These are phyloP conservation scores for Papio anubis DNA, from an alignment of 2,113 vertebrate species.

Conservation along the genomic window DNA sequence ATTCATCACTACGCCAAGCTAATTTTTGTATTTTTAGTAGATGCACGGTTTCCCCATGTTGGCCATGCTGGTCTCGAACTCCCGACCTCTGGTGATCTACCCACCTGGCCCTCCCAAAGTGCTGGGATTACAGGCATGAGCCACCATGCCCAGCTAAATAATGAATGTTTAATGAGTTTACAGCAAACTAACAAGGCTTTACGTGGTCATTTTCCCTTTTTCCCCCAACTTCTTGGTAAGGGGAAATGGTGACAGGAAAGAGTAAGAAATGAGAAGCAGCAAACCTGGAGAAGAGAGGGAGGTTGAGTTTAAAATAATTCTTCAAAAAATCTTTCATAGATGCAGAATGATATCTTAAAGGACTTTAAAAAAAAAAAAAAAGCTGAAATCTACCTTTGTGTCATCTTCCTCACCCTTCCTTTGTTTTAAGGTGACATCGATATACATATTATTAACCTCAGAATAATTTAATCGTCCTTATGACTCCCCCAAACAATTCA, in stretches of 20 bases:
- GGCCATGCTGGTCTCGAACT: no score
- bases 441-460: not conserved
- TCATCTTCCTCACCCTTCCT: not conserved
- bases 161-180: not conserved
- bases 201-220: no score
- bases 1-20: no score
- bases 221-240: not conserved
- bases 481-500: not conserved
- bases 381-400: not conserved
- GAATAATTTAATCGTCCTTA: not conserved
- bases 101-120: no score
- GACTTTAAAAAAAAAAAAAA: not conserved
- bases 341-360: not conserved
- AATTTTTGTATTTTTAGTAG: no score
- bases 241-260: not conserved
- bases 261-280: not conserved
- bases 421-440: not conserved
- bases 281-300: not conserved
- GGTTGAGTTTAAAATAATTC: not conserved
- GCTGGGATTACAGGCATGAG: no score
- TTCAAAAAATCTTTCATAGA: not conserved
- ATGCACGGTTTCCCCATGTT: no score
- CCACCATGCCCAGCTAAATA: no score
- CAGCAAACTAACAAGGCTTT: not conserved
- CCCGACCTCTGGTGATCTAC: no score